Evolutionary conservation across 2,113 vertebrate species (phyloP), one percentile per base, ranked within the genome.

Genomic region (Illadopsis cleaveri): DNA sequence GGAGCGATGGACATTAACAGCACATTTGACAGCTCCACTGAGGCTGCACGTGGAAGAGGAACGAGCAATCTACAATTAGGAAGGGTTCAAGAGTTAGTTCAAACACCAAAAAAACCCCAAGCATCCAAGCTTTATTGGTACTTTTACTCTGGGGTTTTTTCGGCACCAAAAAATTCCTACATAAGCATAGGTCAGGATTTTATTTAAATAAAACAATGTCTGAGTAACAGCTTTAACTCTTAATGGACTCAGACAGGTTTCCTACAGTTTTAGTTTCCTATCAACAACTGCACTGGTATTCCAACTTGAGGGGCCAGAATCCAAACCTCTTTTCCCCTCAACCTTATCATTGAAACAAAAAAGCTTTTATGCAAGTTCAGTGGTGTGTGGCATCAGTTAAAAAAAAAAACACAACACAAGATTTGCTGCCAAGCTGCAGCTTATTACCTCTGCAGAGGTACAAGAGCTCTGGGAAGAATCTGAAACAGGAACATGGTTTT

Each of bases 41-140:
- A 98, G 93, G 98, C 69, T 99, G 98, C 98, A 97, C 1, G 96
- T 98, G 64, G 98, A 99, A 92, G 99, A 86, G 88, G 98, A 99
- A 93, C 94, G 96, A 94, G 96, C 97, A 93, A 99, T 98, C 99
- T 99, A 97, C 78, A 98, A 92, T 92, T 72, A 97, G 85, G 89
- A 95, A 96, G 81, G 64, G 70, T 72, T 82, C 47, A 86, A 96
- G n/a, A 95, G 81, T 97, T 97, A 98, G 93, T 84, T 76, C 58
- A 95, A 90, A 92, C 33, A 58, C 27, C 17, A 30, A 86, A 56
- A 87, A 60, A 86, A 4, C 1, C 0, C 22, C 42, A 70, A 50
- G 24, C 12, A 79, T 33, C 25, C 48, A 73, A 58, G 15, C 2
- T 78, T 53, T 24, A 57, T 13, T 51, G 61, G 5, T 73, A 27